Percentiles rank a stretch among this genome's conserved stretches.
Evolutionary conservation across 2,797 vertebrate species (phyloP).

Genomic region (Ibycter americanus): DNA sequence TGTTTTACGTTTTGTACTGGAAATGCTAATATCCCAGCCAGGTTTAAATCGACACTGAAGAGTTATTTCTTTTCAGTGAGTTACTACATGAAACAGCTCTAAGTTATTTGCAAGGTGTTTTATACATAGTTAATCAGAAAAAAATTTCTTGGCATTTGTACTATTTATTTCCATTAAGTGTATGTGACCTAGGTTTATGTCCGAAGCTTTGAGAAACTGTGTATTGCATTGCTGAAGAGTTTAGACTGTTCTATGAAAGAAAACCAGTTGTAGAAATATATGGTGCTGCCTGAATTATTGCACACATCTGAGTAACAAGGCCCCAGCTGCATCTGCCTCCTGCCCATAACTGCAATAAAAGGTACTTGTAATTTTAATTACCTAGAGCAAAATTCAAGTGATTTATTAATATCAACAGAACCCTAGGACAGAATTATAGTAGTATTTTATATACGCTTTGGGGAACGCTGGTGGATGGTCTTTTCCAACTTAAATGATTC

Average conservation of each 20-base stretch:
- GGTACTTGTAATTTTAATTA: conserved; percentile 43
- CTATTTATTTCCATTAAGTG: conserved; percentile 3
- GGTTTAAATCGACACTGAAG: background rate
- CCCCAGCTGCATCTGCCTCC: background rate
- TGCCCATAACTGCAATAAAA: conserved; percentile 2
- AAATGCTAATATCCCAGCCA: background rate
- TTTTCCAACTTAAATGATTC: no score
- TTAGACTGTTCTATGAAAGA: background rate
- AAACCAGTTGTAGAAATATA: background rate
- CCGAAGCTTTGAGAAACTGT: background rate
- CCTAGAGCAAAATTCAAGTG: conserved; percentile 33
- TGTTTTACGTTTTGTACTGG: background rate
- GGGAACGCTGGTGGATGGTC: background rate
- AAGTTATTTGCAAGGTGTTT: conserved; percentile 12
- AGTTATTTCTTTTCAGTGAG: background rate
- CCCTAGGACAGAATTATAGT: conserved; percentile 30
- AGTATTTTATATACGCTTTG: background rate
- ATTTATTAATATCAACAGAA: conserved; percentile 44
- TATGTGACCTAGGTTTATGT: background rate
- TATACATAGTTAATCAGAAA: conserved; percentile 7
- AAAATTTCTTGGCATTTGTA: conserved; percentile 6
- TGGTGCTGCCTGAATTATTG: conserved; percentile 14
- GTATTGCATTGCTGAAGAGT: background rate
- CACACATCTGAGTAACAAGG: background rate
- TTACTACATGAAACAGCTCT: background rate